Percentiles rank a stretch among this genome's conserved stretches.
phyloP scores from a whole-genome alignment of 1,140 invertebrate species.

The Euschistus heros region DNA sequence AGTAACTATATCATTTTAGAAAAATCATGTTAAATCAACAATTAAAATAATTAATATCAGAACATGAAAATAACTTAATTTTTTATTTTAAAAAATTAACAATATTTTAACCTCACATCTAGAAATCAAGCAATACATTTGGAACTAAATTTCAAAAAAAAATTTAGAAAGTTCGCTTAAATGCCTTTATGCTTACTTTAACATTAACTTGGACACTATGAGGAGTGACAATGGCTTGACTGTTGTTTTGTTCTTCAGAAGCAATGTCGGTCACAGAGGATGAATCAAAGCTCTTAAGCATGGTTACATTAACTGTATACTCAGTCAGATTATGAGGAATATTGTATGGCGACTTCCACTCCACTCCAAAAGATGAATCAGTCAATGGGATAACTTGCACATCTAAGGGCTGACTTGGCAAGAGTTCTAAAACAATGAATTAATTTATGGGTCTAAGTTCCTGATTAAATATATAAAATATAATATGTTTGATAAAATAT shows the following conservation, averaged over 20 bases:
- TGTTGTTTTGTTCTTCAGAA: constrained; percentile 26
- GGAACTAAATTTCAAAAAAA: no score
- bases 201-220: constrained; percentile 33
- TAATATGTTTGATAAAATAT: no score
- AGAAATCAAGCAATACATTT: no score
- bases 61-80: no score
- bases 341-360: constrained; percentile 52
- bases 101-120: no score
- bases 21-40: no score
- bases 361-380: constrained; percentile 54
- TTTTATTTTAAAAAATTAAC: no score
- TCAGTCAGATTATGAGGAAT: constrained; percentile 51
- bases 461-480: not conserved
- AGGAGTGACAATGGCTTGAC: constrained; percentile 30
- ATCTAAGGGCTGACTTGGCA: constrained; percentile 58
- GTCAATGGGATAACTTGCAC: constrained; percentile 57
- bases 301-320: constrained; percentile 61
- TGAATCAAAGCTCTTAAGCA: constrained; percentile 49
- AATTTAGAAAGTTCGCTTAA: no score
- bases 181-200: constrained; percentile 31
- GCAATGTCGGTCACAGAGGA: constrained; percentile 1
- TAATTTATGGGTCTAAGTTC: not conserved
- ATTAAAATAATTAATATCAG: no score
- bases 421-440: constrained; percentile 42
- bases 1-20: no score